These are phyloP conservation scores for Sphaeramia orbicularis DNA, from an alignment of 2,797 vertebrate genomes.

Conservation along the genomic window DNA sequence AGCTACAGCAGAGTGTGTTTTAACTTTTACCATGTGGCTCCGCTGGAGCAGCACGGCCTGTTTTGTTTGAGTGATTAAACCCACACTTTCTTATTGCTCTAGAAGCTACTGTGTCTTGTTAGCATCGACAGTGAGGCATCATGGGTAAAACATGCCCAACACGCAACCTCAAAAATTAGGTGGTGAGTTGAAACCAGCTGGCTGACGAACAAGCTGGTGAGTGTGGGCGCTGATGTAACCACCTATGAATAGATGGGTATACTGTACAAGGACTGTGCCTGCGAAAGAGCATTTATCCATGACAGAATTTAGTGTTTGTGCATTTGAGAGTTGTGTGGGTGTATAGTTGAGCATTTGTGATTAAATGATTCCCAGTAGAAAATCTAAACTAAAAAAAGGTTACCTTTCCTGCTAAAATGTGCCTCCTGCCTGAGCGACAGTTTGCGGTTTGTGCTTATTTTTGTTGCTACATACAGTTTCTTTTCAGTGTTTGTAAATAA, in stretches of 20 bases:
- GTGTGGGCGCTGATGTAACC: conserved; percentile 61
- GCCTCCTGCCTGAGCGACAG: conserved; percentile 1
- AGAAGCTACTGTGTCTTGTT: conserved; percentile 40
- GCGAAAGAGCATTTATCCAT: conserved; percentile 27
- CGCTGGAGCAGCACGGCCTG: conserved; percentile 9
- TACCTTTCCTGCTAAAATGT: conserved; percentile 3
- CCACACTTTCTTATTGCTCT: conserved; percentile 41
- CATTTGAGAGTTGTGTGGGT: conserved; percentile 22
- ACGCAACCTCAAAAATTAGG: conserved; percentile 64
- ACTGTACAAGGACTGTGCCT: conserved; percentile 36
- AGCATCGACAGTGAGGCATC: conserved; percentile 47
- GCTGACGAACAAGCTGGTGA: conserved; percentile 62
- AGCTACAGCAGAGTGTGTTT: conserved; percentile 30
- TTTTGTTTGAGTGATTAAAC: conserved; percentile 51
- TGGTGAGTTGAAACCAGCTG: conserved; percentile 64
- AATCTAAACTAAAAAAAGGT: conserved; percentile 2
- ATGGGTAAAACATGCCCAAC: conserved; percentile 52
- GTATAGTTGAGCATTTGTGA: conserved; percentile 16
- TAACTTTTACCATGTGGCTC: conserved; percentile 40
- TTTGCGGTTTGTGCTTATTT: neutral
- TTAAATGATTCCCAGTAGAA: conserved; percentile 6
- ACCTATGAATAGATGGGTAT: conserved; percentile 65
- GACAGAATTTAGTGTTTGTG: conserved; percentile 23
- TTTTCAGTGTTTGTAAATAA: conserved; percentile 1
- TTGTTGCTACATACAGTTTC: neutral